phyloP scores from a whole-genome alignment of 2,888 invertebrate species.

The Caenorhabditis sp. region DNA sequence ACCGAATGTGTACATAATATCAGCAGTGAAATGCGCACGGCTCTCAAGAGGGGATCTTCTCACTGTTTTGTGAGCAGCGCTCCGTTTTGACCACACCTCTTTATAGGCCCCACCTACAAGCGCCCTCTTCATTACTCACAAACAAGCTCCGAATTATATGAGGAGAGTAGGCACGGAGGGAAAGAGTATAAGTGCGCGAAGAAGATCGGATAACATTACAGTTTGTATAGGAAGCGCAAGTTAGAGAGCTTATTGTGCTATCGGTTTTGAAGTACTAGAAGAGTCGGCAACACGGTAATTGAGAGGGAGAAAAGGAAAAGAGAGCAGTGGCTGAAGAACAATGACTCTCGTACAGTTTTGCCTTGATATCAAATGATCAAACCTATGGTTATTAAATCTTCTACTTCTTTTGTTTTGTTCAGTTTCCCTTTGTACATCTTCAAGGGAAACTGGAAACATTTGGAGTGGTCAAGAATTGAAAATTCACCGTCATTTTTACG shows the following conservation, averaged over 20 bases:
- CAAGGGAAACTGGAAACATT: too few species aligned
- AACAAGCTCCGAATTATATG: constrained; percentile 61
- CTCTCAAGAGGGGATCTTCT: constrained; percentile 53
- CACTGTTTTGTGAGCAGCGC: constrained; percentile 47
- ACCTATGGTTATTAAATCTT: too few species aligned
- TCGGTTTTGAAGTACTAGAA: constrained; percentile 56
- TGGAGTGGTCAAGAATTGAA: too few species aligned
- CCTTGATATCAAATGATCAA: not conserved
- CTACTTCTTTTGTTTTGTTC: not conserved
- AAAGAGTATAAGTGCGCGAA: constrained; percentile 45
- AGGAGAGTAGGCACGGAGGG: not conserved
- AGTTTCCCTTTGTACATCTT: not conserved
- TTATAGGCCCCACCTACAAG: constrained; percentile 46
- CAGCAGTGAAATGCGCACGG: constrained; percentile 51
- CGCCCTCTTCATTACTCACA: constrained; percentile 64
- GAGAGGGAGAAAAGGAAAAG: too few species aligned
- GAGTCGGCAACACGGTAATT: constrained; percentile 35
- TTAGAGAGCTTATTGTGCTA: constrained; percentile 29
- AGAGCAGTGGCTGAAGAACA: not conserved
- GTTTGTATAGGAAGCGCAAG: constrained; percentile 56
- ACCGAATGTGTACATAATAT: constrained; percentile 50
- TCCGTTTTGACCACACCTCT: constrained; percentile 59
- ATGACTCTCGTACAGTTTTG: constrained; percentile 1
- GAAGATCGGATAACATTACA: constrained; percentile 64
- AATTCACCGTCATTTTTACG: too few species aligned